phyloP scores from a whole-genome alignment of 2,888 invertebrate genomes.

The Drosophila percnosoma region DNA sequence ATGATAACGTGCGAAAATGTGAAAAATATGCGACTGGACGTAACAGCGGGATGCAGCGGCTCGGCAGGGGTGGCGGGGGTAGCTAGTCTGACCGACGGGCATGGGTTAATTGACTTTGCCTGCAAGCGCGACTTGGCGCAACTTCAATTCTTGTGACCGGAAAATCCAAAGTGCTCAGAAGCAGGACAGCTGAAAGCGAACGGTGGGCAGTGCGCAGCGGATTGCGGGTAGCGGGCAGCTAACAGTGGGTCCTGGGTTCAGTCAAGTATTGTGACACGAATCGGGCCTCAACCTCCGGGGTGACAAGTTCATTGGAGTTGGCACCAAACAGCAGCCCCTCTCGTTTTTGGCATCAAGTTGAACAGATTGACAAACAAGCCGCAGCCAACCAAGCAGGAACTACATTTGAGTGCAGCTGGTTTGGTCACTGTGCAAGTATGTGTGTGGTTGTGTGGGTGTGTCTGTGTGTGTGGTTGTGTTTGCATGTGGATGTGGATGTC shows the following conservation, averaged over 20 bases:
- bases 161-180: constrained; percentile 57
- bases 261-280: constrained; percentile 32
- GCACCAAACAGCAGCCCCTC: constrained; percentile 60
- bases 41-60: background rate
- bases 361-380: constrained; percentile 81
- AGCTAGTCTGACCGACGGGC: constrained; percentile 28
- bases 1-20: constrained; percentile 67
- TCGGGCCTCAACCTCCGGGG: constrained; percentile 34
- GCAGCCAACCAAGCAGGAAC: constrained; percentile 75
- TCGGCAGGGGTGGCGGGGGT: background rate
- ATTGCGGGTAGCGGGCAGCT: background rate
- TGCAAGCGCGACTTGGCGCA: constrained; percentile 59
- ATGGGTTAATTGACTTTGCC: constrained; percentile 61
- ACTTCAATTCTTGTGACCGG: constrained; percentile 56
- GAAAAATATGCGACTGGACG: constrained; percentile 41
- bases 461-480: constrained; percentile 8
- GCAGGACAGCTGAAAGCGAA: constrained; percentile 1
- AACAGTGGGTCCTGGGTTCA: constrained; percentile 5
- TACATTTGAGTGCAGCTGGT: constrained; percentile 62
- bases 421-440: constrained; percentile 24
- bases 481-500: constrained; percentile 20
- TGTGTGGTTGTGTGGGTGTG: constrained; percentile 17
- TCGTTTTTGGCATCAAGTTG: constrained; percentile 65
- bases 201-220: background rate
- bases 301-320: constrained; percentile 72